Evolutionary conservation across 1,140 invertebrate species (phyloP).

Genomic region (Oppia nitens): DNA sequence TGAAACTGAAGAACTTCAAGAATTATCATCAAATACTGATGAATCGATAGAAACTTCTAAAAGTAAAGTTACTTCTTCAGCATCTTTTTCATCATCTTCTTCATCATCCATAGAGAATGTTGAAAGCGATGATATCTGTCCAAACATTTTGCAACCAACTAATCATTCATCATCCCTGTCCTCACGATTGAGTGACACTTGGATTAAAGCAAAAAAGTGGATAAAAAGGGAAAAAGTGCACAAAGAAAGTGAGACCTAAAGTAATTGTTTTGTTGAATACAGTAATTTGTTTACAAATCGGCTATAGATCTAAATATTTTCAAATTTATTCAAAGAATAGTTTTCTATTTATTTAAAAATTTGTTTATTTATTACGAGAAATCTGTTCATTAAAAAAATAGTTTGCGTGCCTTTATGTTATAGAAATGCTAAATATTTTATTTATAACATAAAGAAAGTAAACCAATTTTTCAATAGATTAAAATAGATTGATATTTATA

Average conservation of each 20-base stretch:
- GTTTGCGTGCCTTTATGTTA: too few relatives aligned
- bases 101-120: not conserved
- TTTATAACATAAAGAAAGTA: too few relatives aligned
- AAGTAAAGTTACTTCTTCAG: too few relatives aligned
- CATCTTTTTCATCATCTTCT: not conserved
- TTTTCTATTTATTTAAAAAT: too few relatives aligned
- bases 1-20: slow-evolving; percentile 19
- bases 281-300: too few relatives aligned
- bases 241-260: not conserved
- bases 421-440: too few relatives aligned
- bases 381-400: too few relatives aligned
- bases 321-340: too few relatives aligned
- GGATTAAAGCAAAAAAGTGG: not conserved
- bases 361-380: too few relatives aligned
- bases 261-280: not conserved
- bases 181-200: not conserved
- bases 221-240: not conserved
- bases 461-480: too few relatives aligned
- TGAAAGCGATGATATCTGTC: not conserved
- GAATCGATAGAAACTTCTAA: not conserved
- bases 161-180: not conserved
- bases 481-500: too few relatives aligned
- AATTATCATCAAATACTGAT: not conserved
- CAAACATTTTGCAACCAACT: not conserved
- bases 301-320: too few relatives aligned